phyloP scores from a whole-genome alignment of 2,113 vertebrate species.

The Alouatta palliata region DNA sequence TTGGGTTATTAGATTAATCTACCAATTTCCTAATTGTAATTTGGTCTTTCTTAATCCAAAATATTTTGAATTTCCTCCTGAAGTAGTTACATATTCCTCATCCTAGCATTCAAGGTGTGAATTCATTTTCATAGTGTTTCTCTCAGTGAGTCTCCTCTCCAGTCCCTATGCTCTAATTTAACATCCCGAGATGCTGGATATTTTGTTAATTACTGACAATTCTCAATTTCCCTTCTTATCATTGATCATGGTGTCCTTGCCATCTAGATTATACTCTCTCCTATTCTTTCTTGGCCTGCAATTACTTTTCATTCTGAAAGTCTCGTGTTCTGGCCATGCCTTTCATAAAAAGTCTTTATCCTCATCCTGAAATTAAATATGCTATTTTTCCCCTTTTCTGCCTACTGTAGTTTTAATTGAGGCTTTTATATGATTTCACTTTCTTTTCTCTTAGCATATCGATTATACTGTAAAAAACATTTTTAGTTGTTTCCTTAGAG shows the following conservation, averaged over 20 bases:
- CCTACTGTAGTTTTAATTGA: background rate
- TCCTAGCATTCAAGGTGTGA: background rate
- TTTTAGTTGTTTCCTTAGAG: background rate
- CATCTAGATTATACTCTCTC: background rate
- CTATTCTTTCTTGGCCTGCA: background rate
- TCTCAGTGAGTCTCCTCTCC: background rate
- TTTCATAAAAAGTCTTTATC: slow-evolving; percentile 3
- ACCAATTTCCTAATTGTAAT: background rate
- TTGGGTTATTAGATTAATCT: background rate
- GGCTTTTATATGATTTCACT: background rate
- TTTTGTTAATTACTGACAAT: background rate
- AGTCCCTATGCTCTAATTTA: background rate
- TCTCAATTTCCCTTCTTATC: background rate
- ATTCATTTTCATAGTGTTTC: background rate
- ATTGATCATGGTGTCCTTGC: background rate
- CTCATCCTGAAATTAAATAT: background rate
- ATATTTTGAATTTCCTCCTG: background rate
- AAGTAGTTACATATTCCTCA: background rate
- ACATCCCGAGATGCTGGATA: background rate
- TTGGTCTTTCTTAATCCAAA: background rate
- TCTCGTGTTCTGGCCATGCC: background rate
- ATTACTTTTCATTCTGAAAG: background rate
- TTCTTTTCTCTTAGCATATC: background rate
- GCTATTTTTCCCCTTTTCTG: background rate
- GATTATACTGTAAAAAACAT: background rate